A percentile compares a stretch with the other conserved stretches of the same genome.
Conservation (phyloP, 2,797 vertebrate genomes). For the Trachurus trachurus region DNA sequence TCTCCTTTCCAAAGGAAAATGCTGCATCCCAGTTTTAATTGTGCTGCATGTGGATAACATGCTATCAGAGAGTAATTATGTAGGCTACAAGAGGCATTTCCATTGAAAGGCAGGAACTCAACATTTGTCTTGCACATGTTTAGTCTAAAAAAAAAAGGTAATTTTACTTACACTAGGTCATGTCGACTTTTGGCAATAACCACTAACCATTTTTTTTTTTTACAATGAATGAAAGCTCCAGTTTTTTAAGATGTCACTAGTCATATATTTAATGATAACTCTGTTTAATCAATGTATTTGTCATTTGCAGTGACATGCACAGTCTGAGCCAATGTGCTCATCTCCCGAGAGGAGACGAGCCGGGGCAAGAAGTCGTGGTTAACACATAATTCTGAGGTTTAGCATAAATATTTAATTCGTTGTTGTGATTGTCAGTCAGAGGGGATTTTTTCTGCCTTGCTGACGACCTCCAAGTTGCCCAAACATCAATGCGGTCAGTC, state of each 20-base stretch:
- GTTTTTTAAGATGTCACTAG: neutral
- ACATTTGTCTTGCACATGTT: neutral
- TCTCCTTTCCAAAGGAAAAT: conserved; percentile 56
- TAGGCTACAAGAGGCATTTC: conserved; percentile 3
- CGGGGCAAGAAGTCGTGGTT: conserved; percentile 5
- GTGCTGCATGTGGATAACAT: conserved; percentile 34
- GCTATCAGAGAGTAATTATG: conserved; percentile 29
- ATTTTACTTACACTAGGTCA: neutral
- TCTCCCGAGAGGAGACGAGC: conserved; percentile 12
- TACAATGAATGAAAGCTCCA: neutral
- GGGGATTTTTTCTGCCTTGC: conserved; percentile 9
- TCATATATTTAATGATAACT: neutral
- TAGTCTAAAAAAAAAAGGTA: neutral
- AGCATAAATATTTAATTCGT: conserved; percentile 26
- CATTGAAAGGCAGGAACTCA: conserved; percentile 1
- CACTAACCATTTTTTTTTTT: neutral
- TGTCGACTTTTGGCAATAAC: neutral
- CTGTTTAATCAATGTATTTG: neutral
- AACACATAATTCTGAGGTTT: conserved; percentile 9
- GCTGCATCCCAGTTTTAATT: conserved; percentile 58
- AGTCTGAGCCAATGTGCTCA: neutral
- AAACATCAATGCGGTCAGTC: conserved; percentile 29
- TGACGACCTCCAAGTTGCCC: conserved; percentile 25
- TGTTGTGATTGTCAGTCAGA: conserved; percentile 14
- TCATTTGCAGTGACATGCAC: neutral